phyloP scores from a whole-genome alignment of 2,797 vertebrate species.

The Rhynchotus rufescens region DNA sequence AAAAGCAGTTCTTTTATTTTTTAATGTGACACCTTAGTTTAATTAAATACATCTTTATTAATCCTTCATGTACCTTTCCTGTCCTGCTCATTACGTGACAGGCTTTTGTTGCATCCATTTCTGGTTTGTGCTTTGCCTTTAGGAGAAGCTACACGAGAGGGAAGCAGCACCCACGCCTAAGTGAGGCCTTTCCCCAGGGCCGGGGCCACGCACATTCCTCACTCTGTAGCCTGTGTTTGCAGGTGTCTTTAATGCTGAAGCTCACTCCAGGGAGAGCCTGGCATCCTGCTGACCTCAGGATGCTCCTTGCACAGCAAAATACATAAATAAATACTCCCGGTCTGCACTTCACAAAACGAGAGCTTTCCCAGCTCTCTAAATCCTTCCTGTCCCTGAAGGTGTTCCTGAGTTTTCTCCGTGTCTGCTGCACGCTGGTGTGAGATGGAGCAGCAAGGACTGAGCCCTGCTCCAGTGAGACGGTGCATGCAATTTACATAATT shows the following conservation, averaged over 20 bases:
- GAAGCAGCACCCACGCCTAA: not conserved
- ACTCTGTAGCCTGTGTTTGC: accelerated
- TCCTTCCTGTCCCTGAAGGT: not conserved
- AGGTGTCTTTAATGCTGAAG: accelerated
- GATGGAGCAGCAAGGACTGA: not conserved
- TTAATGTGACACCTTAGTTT: not conserved
- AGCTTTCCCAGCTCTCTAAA: not conserved
- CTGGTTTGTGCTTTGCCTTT: not conserved
- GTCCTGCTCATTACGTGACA: accelerated
- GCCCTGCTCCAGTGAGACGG: not conserved
- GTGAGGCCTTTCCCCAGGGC: accelerated
- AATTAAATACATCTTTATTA: not conserved
- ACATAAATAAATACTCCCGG: accelerated
- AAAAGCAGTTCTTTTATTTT: not conserved
- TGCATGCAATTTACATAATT: not conserved
- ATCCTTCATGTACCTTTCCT: not conserved
- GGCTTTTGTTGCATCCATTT: not conserved
- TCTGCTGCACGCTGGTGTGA: not conserved
- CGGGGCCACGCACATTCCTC: accelerated
- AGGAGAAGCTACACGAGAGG: not conserved
- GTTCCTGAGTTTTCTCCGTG: not conserved
- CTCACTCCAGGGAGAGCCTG: not conserved
- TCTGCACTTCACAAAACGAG: accelerated
- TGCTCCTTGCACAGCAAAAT: not conserved
- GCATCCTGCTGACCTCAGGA: accelerated